Evolutionary conservation across 2,113 vertebrate species (phyloP).

Genomic region (Grammomys dolichurus): DNA sequence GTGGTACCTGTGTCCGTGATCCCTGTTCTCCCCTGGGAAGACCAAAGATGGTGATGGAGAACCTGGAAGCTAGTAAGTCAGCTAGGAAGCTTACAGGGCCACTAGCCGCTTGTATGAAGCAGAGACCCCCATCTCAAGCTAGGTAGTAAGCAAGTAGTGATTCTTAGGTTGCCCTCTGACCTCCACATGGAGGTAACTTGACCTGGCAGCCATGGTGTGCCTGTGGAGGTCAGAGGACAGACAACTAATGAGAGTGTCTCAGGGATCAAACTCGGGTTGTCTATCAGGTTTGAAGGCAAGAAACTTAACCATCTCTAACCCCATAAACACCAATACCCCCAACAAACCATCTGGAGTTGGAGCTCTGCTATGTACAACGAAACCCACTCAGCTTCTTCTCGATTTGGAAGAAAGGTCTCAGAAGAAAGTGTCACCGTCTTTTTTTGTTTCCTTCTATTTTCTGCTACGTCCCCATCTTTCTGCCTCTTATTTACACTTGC

Average conservation of each 20-base stretch:
- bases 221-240: background rate
- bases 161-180: background rate
- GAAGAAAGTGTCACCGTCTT: background rate
- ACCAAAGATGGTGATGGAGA: background rate
- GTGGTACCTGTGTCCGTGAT: background rate
- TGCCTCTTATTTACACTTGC: background rate
- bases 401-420: background rate
- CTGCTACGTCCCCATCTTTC: background rate
- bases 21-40: background rate
- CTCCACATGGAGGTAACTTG: background rate
- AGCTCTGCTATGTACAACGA: background rate
- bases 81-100: background rate
- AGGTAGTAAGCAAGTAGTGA: background rate
- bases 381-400: background rate
- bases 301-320: background rate
- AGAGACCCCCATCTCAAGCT: background rate
- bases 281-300: background rate
- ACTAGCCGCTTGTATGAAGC: background rate
- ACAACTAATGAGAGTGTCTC: background rate
- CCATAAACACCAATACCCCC: background rate
- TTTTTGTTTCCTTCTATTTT: background rate
- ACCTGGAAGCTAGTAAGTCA: background rate
- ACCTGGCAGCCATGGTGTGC: background rate
- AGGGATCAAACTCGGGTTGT: background rate
- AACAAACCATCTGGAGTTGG: background rate